Percentiles rank a stretch among this genome's conserved stretches.
These are phyloP conservation scores for Scelioninae gen. 1 DNA, from an alignment of 2,888 invertebrate species.

Conservation along the genomic window DNA sequence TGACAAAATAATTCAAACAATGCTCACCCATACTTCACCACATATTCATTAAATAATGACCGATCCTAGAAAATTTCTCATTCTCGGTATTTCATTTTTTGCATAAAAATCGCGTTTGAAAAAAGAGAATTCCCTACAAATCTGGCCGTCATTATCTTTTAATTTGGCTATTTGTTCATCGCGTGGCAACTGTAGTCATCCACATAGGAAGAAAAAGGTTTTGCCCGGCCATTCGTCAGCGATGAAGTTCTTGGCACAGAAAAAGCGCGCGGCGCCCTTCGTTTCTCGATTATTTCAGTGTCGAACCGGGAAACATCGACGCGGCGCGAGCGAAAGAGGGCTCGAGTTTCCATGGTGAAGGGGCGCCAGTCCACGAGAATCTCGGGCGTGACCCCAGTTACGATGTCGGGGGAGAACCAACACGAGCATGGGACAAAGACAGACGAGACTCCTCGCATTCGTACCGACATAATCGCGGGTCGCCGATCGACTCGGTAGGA, in stretches of 20 bases:
- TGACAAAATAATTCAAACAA: no score
- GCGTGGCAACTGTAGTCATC: background rate
- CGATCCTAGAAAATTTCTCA: no score
- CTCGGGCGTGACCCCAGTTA: conserved; percentile 69
- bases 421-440: conserved; percentile 24
- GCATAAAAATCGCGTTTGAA: background rate
- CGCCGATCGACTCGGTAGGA: conserved; percentile 65
- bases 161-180: conserved; percentile 57
- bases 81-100: no score
- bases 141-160: conserved; percentile 45
- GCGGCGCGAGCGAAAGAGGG: conserved; percentile 68
- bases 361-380: conserved; percentile 68
- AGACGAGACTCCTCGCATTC: conserved; percentile 37
- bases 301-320: conserved; percentile 71
- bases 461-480: conserved; percentile 60
- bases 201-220: conserved; percentile 17
- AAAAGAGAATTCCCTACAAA: conserved; percentile 1
- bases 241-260: conserved; percentile 53
- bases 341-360: conserved; percentile 69
- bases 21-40: no score
- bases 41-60: no score
- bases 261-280: conserved; percentile 56
- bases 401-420: conserved; percentile 31
- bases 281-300: conserved; percentile 70
- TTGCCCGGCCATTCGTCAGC: conserved; percentile 41